A percentile compares a stretch with the other conserved stretches of the same genome.
Conservation (phyloP, 2,113 vertebrate species). For the Melanerpes formicivorus region DNA sequence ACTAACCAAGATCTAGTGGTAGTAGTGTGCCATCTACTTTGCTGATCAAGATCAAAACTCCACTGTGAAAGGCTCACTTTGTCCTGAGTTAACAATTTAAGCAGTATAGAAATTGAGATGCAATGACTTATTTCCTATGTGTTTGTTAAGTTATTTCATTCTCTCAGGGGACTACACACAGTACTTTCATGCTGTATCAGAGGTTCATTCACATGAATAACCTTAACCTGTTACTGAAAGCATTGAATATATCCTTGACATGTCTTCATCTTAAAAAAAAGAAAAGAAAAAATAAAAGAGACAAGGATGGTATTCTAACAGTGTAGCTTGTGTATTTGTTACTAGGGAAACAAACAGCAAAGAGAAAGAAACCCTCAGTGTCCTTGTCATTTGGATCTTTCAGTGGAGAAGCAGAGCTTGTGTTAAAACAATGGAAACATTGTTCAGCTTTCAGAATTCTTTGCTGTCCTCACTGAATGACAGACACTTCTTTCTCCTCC, state of each 20-base stretch:
- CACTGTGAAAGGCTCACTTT: neutral
- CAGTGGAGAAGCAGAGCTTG: slow-evolving; percentile 32
- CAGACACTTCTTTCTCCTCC: slow-evolving; percentile 41
- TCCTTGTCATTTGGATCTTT: slow-evolving; percentile 55
- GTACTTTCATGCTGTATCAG: neutral
- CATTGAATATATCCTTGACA: neutral
- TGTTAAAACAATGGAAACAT: slow-evolving; percentile 60
- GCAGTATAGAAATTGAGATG: neutral
- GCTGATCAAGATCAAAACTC: neutral
- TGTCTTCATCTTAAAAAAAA: neutral
- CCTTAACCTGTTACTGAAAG: slow-evolving; percentile 14
- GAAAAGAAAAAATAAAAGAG: neutral
- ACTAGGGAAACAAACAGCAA: slow-evolving; percentile 65
- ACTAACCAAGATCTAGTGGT: neutral
- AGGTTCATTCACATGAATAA: neutral
- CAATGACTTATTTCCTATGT: neutral
- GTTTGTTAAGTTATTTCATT: neutral
- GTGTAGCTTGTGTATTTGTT: slow-evolving; percentile 65
- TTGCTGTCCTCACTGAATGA: slow-evolving; percentile 44
- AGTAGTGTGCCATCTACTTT: neutral
- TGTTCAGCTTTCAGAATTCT: slow-evolving; percentile 40
- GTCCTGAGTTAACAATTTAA: neutral
- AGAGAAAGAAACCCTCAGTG: slow-evolving; percentile 59
- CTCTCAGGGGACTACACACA: neutral
- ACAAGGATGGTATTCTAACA: slow-evolving; percentile 46